Base-by-base conservation (phyloP, 2,797 vertebrate species). In the Falco cherrug region DNA sequence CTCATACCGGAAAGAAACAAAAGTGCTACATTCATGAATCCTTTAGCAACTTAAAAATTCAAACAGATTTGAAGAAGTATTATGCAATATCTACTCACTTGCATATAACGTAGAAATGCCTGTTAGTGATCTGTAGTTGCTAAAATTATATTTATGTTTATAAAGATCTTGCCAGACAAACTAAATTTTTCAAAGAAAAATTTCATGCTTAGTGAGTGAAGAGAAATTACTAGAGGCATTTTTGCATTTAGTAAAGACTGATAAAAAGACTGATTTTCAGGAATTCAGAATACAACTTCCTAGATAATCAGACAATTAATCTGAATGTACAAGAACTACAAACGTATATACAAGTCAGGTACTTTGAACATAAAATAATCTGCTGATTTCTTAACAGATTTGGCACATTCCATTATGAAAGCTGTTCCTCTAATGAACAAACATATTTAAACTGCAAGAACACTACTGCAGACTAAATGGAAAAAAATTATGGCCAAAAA, bases 91-190 rank as follows among this genome's bases (percentile, higher is more conserved):
- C 89, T 78, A 60, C 53, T 88, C 26, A 35, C 61, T 68, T 77
- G 83, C 43, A 54, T 69, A n/a, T 89, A 84, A 88, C 0, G 5
- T 0, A 81, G 45, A 95, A 95, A 91, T 77, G 60, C 50, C 41
- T 89, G 69, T 65, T 82, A 87, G 59, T 82, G 83, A 75, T 84
- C 83, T 3, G 45, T 33, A 83, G 48, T 33, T 86, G 37, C 71
- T 95, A 83, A 96, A 93, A 88, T 73, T 79, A 13, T 93, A 80
- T 95, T 89, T 91, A 80, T 68, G 70, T 90, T 92, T 91, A 76
- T 91, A 67, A 89, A 92, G 54, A 84, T 39, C 51, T 93, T 91
- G 51, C 54, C 63, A 95, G 85, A 92, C 60, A 88, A 91, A 71
- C 28, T 48, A 83, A 45, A 67, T 69, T 93, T 84, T 94, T 84